Base-by-base conservation (phyloP, 2,888 invertebrate species). In the Apeira syringaria region DNA sequence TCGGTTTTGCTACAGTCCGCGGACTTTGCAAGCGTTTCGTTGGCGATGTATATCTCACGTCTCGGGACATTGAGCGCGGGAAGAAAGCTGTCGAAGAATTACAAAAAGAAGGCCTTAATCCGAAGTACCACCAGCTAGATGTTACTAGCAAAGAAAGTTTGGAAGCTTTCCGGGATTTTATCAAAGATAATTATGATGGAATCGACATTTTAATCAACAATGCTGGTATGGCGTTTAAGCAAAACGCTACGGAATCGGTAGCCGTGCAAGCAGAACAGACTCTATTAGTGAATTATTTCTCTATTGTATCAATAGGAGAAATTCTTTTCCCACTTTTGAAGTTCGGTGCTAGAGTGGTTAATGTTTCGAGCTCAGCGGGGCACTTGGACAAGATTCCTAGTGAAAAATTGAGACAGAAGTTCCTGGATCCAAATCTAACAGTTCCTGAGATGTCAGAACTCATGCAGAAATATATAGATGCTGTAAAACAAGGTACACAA, bases 201-300 rank as follows among this genome's bases (percentile, higher is more conserved):
- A 79, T 96, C 2, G 95, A 96, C 77, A 66, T 96, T 29, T 82
- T 96, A 25, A 90, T 96, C 0, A 96, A 96, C 64, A 96, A 96
- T 74, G 95, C 95, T 2, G 95, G 92, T 0, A 94, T 95, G 44
- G 94, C 94, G 0, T 95, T 92, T 60, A 93, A 93, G 88, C 25
- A 17, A 3, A 68, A 68, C 37, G 91, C 94, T 0, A 87, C 91
- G 0, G 94, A 93, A 29, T 91, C 95, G 0, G 92, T 93, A 30
- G 63, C 73, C 0, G 77, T 88, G 3, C 96, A 96, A 83, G 96
- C 96, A 0, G 92, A 94, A 59, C 89, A 92, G 54, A 95, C 96
- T 0, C 46, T 94, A 3, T 80, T 78, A 28, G 92, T 94, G 0
- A 97, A 97, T 72, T 96, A 94, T 68, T 94, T 93, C 67, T 90